These are phyloP conservation scores for Oscheius sp. DNA, from an alignment of 2,888 invertebrate genomes.

Conservation along the genomic window DNA sequence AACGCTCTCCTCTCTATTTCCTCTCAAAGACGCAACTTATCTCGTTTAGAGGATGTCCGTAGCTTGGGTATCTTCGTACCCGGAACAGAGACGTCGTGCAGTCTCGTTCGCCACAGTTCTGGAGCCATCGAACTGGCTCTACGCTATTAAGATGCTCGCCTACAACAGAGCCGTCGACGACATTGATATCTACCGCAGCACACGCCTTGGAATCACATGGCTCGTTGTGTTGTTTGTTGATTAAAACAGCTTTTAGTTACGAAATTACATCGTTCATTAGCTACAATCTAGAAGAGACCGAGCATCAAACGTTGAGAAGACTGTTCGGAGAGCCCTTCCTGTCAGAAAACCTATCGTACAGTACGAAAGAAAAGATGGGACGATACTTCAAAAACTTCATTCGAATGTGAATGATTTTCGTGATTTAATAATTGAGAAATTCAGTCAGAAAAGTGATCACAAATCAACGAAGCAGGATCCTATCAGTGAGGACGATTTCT, in stretches of 20 bases:
- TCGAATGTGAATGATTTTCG: conserved; percentile 10
- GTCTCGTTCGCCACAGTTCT: conserved; percentile 4
- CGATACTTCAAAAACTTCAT: conserved; percentile 1
- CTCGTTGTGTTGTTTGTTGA: neutral
- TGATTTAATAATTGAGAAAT: neutral
- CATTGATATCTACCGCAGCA: conserved; percentile 7
- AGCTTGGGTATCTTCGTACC: conserved; percentile 10
- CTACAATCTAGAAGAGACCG: neutral
- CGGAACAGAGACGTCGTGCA: conserved; percentile 1
- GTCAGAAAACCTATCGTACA: neutral
- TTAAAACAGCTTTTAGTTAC: neutral
- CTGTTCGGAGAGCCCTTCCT: conserved; percentile 5
- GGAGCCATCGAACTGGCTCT: neutral
- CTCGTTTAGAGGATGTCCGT: conserved; percentile 5
- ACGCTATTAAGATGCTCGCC: conserved; percentile 1
- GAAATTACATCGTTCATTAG: conserved; percentile 7
- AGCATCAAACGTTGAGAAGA: neutral
- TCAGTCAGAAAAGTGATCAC: neutral
- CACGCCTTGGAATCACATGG: conserved; percentile 6
- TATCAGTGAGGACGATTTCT: conserved; percentile 5
- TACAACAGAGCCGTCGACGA: conserved; percentile 6
- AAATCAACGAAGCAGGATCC: too few relatives aligned
- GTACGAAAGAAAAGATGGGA: neutral
- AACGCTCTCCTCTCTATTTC: too few relatives aligned
- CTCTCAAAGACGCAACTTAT: neutral